Conservation (phyloP, 2,113 vertebrate species). For the Zosterops borbonicus region DNA sequence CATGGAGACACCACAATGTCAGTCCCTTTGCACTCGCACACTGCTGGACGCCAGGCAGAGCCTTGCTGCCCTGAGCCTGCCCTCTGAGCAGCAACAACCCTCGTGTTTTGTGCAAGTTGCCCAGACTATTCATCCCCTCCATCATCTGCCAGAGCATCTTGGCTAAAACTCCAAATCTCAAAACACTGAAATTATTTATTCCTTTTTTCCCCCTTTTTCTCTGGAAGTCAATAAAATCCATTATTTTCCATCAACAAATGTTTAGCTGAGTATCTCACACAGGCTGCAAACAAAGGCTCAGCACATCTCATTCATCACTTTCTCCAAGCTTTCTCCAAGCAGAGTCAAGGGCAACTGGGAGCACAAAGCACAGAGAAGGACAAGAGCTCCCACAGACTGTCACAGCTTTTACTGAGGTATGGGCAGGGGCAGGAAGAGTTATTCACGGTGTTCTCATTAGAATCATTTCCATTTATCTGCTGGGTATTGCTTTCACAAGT, state of each 20-base stretch:
- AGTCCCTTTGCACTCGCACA: background rate
- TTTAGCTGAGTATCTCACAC: background rate
- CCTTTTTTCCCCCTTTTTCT: rapidly evolving
- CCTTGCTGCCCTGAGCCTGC: background rate
- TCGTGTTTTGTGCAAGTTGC: background rate
- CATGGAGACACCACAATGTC: conserved; percentile 7
- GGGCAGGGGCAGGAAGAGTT: background rate
- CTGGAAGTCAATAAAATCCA: conserved; percentile 8
- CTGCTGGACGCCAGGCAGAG: background rate
- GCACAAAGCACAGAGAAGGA: background rate
- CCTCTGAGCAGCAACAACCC: background rate
- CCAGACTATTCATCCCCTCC: background rate
- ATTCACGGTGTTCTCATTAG: background rate
- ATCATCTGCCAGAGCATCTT: background rate
- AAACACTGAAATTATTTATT: background rate
- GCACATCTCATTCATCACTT: background rate
- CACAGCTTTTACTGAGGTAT: background rate
- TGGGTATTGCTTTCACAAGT: background rate
- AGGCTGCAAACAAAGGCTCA: background rate
- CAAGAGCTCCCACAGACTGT: background rate
- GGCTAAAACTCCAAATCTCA: background rate
- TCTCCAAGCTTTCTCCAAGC: background rate
- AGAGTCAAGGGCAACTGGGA: background rate
- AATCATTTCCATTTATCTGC: background rate
- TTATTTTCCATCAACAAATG: conserved; percentile 20